Base-by-base conservation (phyloP, 2,113 vertebrate genomes). In the Vanacampus margaritifer region DNA sequence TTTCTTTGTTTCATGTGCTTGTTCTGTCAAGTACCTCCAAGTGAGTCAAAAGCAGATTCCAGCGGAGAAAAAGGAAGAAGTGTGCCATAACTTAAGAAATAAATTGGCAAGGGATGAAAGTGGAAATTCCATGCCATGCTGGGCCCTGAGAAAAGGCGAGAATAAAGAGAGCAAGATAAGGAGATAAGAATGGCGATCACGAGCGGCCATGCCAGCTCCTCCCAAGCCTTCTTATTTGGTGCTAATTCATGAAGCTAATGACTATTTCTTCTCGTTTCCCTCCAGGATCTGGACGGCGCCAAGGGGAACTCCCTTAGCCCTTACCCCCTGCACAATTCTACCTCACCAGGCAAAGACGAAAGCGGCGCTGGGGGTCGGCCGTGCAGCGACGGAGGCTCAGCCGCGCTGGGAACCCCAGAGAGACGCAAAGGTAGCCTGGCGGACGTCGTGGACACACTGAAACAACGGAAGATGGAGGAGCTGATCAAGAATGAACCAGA, bases 401-500 rank as follows among this genome's bases (percentile, higher is more conserved):
- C 90, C 67, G 81, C 93, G 48, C 89, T 98, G 76, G 96, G 96
- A 19, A 99, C 97, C 19, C 97, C 97, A 0, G 97, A 99, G 80
- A 87, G 97, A 51, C 97, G 97, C 83, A 98, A 99, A 89, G 97
- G 97, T 83, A 99, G 97, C 89, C 90, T 99, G 74, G 97, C 97
- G 0, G 97, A 98, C 13, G 97, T 98, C 39, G 97, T 99, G 76
- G 97, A 99, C 92, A 95, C 96, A 68, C 93, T 99, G 88, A 99
- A 99, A 78, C 97, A 99, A 75, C 94, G 96, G 76, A 99, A 99
- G 91, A 98, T 99, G 96, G 97, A 98, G 81, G 97, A 98, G 89
- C 93, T 98, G 85, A 99, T 98, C 83, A 98, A 98, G 87, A 98
- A 96, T 2, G 97, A 99, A 87, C 96, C 96, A 43, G 96, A 99